phyloP scores from a whole-genome alignment of 2,888 invertebrate genomes.

The Tortrix viridana region DNA sequence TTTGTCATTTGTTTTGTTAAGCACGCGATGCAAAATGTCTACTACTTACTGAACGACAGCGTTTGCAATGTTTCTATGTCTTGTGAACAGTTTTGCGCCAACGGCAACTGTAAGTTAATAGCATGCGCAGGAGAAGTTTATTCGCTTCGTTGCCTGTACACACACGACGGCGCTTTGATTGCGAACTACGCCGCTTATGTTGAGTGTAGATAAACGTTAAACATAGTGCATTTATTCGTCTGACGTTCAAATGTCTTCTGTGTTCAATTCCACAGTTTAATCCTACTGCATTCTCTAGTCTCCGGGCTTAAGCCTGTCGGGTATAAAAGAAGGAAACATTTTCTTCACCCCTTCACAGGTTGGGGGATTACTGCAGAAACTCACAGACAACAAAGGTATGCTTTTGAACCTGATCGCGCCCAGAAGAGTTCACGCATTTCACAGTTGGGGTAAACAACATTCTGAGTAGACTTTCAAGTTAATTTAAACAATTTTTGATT shows the following conservation, averaged over 20 bases:
- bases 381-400: conserved; percentile 36
- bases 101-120: conserved; percentile 3
- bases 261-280: conserved; percentile 4
- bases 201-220: conserved; percentile 1
- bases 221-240: conserved; percentile 8
- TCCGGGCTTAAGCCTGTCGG: conserved; percentile 5
- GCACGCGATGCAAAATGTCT: background rate
- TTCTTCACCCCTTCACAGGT: conserved; percentile 14
- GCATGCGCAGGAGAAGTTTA: conserved; percentile 14
- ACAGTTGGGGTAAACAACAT: conserved; percentile 27
- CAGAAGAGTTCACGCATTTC: conserved; percentile 24
- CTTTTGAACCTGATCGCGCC: conserved; percentile 24
- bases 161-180: conserved; percentile 19
- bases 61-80: background rate
- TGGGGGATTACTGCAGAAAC: conserved; percentile 16
- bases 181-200: conserved; percentile 6
- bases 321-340: conserved; percentile 18
- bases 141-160: conserved; percentile 19
- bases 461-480: conserved; percentile 5
- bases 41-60: background rate
- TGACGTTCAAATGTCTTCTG: background rate
- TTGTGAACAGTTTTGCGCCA: conserved; percentile 13
- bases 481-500: conserved; percentile 1
- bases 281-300: conserved; percentile 5
- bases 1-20: conserved; percentile 18